phyloP scores from a whole-genome alignment of 2,113 vertebrate species.

The Eulemur macaco region DNA sequence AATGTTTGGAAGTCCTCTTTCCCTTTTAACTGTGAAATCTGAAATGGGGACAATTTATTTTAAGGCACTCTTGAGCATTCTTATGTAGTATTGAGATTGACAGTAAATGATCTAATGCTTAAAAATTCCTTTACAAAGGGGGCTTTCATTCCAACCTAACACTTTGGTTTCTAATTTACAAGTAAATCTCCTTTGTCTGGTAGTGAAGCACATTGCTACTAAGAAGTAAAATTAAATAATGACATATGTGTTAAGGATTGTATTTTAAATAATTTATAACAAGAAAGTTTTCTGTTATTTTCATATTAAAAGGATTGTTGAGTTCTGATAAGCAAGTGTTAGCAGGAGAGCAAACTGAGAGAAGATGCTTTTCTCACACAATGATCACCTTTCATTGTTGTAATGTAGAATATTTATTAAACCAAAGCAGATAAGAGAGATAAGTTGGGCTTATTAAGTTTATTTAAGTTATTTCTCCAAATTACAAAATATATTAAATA shows the following conservation, averaged over 20 bases:
- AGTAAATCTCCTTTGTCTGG: constrained; percentile 29
- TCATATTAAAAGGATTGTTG: not conserved
- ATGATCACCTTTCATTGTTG: not conserved
- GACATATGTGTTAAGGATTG: not conserved
- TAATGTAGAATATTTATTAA: constrained; percentile 7
- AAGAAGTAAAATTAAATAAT: constrained; percentile 35
- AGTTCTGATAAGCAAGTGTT: not conserved
- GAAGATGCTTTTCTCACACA: constrained; percentile 1
- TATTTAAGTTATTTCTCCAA: constrained; percentile 26
- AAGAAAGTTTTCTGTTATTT: not conserved
- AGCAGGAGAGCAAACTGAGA: not conserved
- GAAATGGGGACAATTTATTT: constrained; percentile 37
- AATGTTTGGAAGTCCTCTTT: not conserved
- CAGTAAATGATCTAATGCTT: constrained; percentile 43
- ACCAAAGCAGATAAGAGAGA: not conserved
- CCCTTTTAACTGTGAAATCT: constrained; percentile 50
- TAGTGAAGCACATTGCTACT: not conserved
- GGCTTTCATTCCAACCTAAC: constrained; percentile 21
- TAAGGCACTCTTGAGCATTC: constrained; percentile 19
- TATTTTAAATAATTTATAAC: constrained; percentile 5
- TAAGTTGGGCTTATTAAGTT: not conserved
- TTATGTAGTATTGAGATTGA: constrained; percentile 1
- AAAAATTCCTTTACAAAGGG: constrained; percentile 16
- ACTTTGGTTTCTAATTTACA: not conserved
- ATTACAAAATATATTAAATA: not conserved